These are phyloP conservation scores for Lepidotrigona ventralis DNA, from an alignment of 1,140 invertebrate species.

Conservation along the genomic window DNA sequence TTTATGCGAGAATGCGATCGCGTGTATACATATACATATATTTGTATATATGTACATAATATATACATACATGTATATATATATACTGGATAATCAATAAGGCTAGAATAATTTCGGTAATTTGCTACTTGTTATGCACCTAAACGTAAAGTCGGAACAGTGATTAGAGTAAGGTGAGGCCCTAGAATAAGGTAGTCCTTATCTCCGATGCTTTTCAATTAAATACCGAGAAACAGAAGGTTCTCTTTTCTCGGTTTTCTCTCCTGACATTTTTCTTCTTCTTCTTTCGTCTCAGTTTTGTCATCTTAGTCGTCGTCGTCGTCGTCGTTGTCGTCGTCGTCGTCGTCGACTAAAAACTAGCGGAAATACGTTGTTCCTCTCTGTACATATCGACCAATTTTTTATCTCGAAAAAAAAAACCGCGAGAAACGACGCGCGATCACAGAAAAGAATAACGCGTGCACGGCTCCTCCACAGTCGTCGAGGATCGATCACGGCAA, in stretches of 20 bases:
- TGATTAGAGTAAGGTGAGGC: constrained; percentile 51
- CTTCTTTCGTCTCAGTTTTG: neutral
- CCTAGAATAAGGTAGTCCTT: constrained; percentile 17
- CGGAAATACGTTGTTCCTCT: constrained; percentile 7
- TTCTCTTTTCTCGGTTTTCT: neutral
- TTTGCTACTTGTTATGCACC: constrained; percentile 46
- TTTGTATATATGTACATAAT: constrained; percentile 37
- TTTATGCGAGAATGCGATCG: constrained; percentile 37
- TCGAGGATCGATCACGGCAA: neutral
- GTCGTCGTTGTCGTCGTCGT: neutral
- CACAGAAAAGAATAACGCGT: constrained; percentile 10
- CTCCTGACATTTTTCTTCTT: neutral
- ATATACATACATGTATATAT: constrained; percentile 44
- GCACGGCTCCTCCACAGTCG: neutral
- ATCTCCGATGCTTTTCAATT: constrained; percentile 16
- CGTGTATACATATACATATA: constrained; percentile 42
- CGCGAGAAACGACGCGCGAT: constrained; percentile 22
- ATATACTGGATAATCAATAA: constrained; percentile 45
- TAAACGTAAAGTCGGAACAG: constrained; percentile 49
- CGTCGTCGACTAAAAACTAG: constrained; percentile 13
- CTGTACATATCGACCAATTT: constrained; percentile 37
- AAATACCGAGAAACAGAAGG: constrained; percentile 25
- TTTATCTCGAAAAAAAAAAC: neutral
- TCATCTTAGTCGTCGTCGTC: neutral
- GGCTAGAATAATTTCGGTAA: constrained; percentile 55